Evolutionary conservation across 2,113 vertebrate genomes (phyloP).

Genomic region (Xiphias gladius): DNA sequence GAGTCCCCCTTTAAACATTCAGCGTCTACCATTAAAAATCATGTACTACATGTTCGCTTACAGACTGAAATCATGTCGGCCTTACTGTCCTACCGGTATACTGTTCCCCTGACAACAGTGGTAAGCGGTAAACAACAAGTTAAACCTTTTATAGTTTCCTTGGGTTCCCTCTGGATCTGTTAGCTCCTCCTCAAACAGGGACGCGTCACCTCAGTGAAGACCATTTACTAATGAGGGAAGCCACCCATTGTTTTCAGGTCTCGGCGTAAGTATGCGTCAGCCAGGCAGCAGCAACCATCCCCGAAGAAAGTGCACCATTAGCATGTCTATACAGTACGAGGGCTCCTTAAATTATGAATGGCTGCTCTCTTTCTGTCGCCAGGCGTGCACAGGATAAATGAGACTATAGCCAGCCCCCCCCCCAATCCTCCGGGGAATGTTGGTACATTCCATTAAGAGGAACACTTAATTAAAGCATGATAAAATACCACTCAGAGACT

Average conservation of each 20-base stretch:
- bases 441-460: constrained; percentile 78
- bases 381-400: constrained; percentile 69
- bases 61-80: no score
- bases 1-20: background rate
- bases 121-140: background rate
- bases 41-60: no score
- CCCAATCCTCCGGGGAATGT: constrained; percentile 65
- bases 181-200: background rate
- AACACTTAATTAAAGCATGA: constrained; percentile 82
- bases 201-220: background rate
- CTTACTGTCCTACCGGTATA: background rate
- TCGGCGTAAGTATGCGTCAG: constrained; percentile 25
- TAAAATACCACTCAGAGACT: constrained; percentile 77
- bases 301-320: constrained; percentile 67
- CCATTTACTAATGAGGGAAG: constrained; percentile 2
- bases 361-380: constrained; percentile 79
- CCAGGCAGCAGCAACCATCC: constrained; percentile 25
- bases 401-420: constrained; percentile 48
- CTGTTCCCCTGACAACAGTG: background rate
- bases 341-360: constrained; percentile 76
- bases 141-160: constrained; percentile 4
- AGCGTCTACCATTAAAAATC: background rate
- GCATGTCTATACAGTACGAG: constrained; percentile 61
- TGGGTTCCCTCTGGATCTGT: constrained; percentile 2
- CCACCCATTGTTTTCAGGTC: constrained; percentile 33